Base-by-base conservation (phyloP, 2,888 invertebrate species). In the Heliconius erato region DNA sequence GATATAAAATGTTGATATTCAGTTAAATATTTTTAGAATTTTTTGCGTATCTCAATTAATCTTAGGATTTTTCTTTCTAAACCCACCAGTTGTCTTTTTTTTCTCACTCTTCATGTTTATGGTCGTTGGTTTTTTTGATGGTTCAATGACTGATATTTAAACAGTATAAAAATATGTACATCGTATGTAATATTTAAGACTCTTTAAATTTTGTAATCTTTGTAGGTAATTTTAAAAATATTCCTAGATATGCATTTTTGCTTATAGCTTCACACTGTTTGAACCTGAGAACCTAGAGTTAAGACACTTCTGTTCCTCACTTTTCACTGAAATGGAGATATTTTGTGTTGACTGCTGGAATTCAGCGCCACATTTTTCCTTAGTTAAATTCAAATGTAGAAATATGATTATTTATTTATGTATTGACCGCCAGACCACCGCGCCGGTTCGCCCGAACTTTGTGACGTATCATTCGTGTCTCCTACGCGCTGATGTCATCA, bases 401-500 rank as follows among this genome's bases (percentile, higher is more conserved):
- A 9, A 23, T 59, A 59, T 59, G 0, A 23, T 35, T 16, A 14
- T 14, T 59, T 63, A 35, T 77, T 26, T 76, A 76, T 32, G 26
- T 40, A 26, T 67, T 67, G 28, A 16, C 59, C 23, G 59, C 16
- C 16, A 6, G 49, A 16, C 16, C 49, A 16, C 49, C 49, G 54
- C 77, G 74, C 67, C 76, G 40, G 77, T 78, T 40, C 65, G 49
- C 69, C 68, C 54, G 44, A 35, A 76, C 71, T 72, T 76, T 68
- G 74, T 85, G 85, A 83, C 83, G 82, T 81, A 78, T 35, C 68
- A 54, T 81, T 79, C 72, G 67, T 67, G 69, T 84, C 84, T 84
- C 85, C 84, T 84, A 84, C 85, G 83, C 83, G 82, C 69, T 87
- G 86, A 87, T 86, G 86, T 87, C 86, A 87, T 78, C 81, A 80